Percentiles rank a stretch among this genome's conserved stretches.
Conservation (phyloP, 2,888 invertebrate species). For the Folsomia manolachei region DNA sequence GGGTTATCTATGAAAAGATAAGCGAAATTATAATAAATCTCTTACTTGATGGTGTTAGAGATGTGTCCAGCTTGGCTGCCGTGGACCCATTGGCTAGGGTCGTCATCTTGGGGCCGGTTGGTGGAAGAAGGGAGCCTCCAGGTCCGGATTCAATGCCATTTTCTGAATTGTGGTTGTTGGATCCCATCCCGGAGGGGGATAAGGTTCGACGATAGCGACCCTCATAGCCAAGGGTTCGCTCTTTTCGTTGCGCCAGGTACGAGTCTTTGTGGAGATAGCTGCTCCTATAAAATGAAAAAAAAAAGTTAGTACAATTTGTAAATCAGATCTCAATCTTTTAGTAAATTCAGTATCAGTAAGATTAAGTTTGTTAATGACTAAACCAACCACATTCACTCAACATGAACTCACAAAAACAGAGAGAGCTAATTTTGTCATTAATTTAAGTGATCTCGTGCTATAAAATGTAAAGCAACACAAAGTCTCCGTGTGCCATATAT, state of each 20-base stretch:
- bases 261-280: constrained; percentile 77
- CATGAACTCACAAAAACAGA: not conserved
- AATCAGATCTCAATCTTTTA: not conserved
- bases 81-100: constrained; percentile 20
- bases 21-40: not conserved
- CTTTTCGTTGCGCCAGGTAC: constrained; percentile 69
- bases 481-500: too few species aligned
- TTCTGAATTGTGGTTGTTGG: constrained; percentile 29
- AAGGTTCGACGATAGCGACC: constrained; percentile 73
- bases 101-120: constrained; percentile 11
- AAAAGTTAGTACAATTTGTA: constrained; percentile 7
- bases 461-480: too few species aligned
- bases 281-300: constrained; percentile 53
- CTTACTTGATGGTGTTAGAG: constrained; percentile 49
- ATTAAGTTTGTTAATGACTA: not conserved
- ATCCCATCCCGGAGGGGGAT: constrained; percentile 59
- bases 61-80: constrained; percentile 45
- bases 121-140: not conserved
- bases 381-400: not conserved
- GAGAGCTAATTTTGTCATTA: not conserved
- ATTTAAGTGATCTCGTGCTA: too few species aligned
- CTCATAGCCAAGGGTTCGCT: constrained; percentile 67
- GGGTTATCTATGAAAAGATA: too few species aligned
- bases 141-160: not conserved
- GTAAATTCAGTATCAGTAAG: not conserved